Base-by-base conservation (phyloP, 1,140 invertebrate genomes). In the Drosophila paulistorum region DNA sequence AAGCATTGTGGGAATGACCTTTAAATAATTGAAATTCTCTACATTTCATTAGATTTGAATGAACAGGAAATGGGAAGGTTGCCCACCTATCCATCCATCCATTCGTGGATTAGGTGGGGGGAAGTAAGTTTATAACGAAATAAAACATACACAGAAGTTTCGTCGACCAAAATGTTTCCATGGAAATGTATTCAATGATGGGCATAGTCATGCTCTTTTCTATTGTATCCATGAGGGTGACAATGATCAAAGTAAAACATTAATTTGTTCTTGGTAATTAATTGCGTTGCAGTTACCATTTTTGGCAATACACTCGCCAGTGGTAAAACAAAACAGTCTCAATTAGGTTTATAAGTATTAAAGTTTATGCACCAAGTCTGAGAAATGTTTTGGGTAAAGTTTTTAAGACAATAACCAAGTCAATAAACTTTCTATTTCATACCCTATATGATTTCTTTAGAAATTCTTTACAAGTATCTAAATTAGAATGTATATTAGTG, bases 1-100 rank as follows among this genome's bases (percentile, higher is more conserved):
- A 51, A 51, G 20, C 45, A 39, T 51, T 51, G 17, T 51, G 45
- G 14, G 14, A 48, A 48, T 48, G 45, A 7, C 45, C 17, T 48
- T 20, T 48, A 10, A 51, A 51, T 51, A 51, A 51, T 51, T 51
- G 0, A 51, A 11, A 51, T 11, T 51, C 7, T 11, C 9, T 23
- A 30, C 30, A 23, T 17, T 51, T 23, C 45, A 48, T 48, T 48
- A 10, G 45, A 45, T 20, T 20, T 20, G 7, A 48, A 48, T 17
- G 3, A 20, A 48, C 45, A 11, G 13, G 11, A 51, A 23, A 20
- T n/a, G 2, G 3, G 35, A 37, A 37, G 35, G 35, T 11, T 5
- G 0, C 30, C 30, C 30, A 30, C 10, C 35, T 9, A 4, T 0
- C 5, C 45, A 0, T 35, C 33, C 33, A 3, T 0, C 13, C 45